Evolutionary conservation across 2,797 vertebrate species (phyloP), one percentile per base, ranked within the genome.

Genomic region (Poecilia wingei): DNA sequence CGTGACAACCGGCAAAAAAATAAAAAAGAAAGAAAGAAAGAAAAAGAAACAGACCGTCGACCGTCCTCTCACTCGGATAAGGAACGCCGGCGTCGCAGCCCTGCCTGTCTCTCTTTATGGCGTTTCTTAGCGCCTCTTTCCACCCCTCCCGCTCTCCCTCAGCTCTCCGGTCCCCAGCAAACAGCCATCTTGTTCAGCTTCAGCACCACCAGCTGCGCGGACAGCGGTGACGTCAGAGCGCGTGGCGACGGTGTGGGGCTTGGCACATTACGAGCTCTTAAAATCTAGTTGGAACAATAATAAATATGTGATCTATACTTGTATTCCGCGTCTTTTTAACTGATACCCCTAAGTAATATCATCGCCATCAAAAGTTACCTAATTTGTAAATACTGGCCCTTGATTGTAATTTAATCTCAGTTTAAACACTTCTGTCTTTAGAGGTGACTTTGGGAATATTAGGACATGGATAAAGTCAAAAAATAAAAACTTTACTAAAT

Each of bases 171-270:
- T 86, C 80, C 81, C 89, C 87, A 82, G 89, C 91, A 72, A 88
- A 84, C 96, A 94, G 96, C 96, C 96, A 96, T 97, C 95, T 95
- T 96, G 96, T 94, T 96, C 95, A 95, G 94, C 93, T 91, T 97
- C 95, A 96, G 95, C 94, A 95, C 95, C 95, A 86, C 92, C 88
- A 81, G 90, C 92, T 87, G 89, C 88, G 92, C 91, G 96, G 95
- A 96, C 90, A 96, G 96, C 92, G 45, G 88, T 96, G 97, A 97
- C 96, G 96, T 96, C 95, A 95, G 74, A 66, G 79, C 87, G 77
- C 66, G 73, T 36, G 91, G 79, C 69, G 86, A 69, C 49, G 76
- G 82, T 51, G 86, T 68, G 64, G 20, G 74, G 43, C 57, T 33
- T 6, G 57, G 5, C n/a, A n/a, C 22, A 70, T 43, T 45, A 6